Base-by-base conservation (phyloP, 2,113 vertebrate genomes). In the Phoenicopterus ruber region DNA sequence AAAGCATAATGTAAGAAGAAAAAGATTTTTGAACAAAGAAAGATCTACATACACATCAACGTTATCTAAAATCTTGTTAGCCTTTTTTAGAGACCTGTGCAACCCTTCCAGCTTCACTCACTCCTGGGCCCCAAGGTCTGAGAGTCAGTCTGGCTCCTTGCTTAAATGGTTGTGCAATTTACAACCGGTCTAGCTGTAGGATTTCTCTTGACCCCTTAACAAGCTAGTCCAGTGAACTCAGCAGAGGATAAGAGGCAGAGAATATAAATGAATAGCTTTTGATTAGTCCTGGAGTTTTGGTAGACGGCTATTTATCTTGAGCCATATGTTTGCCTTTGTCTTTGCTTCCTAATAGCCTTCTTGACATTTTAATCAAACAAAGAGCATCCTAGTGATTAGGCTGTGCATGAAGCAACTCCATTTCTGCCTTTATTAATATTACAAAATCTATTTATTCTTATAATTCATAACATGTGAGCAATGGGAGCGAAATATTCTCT, bases 361-460 rank as follows among this genome's bases (percentile, higher is more conserved):
- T 71, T 93, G 70, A 94, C 90, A 93, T 94, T 95, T 95, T 96
- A 95, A 93, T 92, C 90, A 96, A 94, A 95, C 34, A 85, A 90
- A 95, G 70, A 91, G n/a, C 36, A 77, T 90, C 82, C 34, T 77
- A 80, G 67, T 70, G 54, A 92, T 88, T 87, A 95, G 78, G 12
- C 20, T 85, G 58, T 82, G 50, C 59, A 59, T 69, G 63, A 87
- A 94, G 80, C 14, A 73, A 65, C 46, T 77, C 21, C 0, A 86
- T 86, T 92, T 88, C 69, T 91, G 29, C 80, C 52, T 92, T 88
- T 82, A 80, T 70, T 93, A 85, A 46, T 70, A 65, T 86, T 90
- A 77, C 7, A 5, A 92, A 65, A 82, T 77, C 10, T 94, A 61
- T 90, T 94, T 93, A 76, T 93, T 95, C 32, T 79, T 86, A 63